Evolutionary conservation across 2,797 vertebrate genomes (phyloP).

Genomic region (Notolabrus celidotus): DNA sequence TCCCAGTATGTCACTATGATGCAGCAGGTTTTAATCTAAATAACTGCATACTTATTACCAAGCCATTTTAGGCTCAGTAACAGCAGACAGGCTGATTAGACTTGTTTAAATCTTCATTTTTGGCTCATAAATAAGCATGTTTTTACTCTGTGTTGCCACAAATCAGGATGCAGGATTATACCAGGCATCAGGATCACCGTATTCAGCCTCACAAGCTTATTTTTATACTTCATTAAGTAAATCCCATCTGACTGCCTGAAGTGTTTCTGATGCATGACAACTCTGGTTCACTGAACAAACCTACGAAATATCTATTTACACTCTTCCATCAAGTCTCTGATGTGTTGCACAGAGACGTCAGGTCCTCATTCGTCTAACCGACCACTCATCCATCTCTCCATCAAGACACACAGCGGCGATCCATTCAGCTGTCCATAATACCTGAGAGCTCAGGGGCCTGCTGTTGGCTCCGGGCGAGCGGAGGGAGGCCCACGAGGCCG

Average conservation of each 20-base stretch:
- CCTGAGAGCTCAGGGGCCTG: slow-evolving; percentile 88
- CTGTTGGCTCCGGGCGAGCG: slow-evolving; percentile 90
- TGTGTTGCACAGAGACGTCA: slow-evolving; percentile 13
- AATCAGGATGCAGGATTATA: neutral
- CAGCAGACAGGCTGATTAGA: too few relatives aligned
- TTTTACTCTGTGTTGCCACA: neutral
- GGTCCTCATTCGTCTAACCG: neutral
- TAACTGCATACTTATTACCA: too few relatives aligned
- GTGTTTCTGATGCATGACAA: slow-evolving; percentile 18
- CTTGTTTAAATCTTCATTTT: neutral
- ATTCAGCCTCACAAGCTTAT: neutral
- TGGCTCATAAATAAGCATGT: neutral
- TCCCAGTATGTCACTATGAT: too few relatives aligned
- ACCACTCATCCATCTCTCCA: slow-evolving; percentile 13
- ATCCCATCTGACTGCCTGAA: slow-evolving; percentile 23
- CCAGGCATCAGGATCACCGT: neutral
- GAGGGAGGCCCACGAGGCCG: slow-evolving; percentile 93
- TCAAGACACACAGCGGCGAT: neutral
- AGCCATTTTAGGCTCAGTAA: too few relatives aligned
- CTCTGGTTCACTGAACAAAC: slow-evolving; percentile 1
- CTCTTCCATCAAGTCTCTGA: slow-evolving; percentile 7
- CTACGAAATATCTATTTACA: slow-evolving; percentile 19
- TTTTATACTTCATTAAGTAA: slow-evolving; percentile 16
- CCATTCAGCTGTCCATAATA: slow-evolving; percentile 26
- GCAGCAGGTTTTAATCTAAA: too few relatives aligned